Evolutionary conservation across 2,113 vertebrate species (phyloP).

Genomic region (Plecotus auritus): DNA sequence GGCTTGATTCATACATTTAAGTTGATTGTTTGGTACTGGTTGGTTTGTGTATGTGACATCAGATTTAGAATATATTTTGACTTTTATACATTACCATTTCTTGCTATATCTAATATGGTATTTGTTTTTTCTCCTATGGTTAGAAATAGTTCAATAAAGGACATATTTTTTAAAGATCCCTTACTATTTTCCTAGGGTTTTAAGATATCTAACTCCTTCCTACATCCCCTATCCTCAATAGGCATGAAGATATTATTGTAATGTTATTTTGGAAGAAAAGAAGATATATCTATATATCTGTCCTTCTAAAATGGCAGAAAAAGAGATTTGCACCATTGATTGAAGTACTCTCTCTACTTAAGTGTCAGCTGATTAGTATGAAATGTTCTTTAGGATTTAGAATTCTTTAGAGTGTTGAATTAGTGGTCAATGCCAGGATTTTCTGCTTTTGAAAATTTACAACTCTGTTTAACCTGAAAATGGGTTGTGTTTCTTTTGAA

Average conservation of each 20-base stretch:
- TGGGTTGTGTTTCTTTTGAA: constrained; percentile 19
- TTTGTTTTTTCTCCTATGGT: neutral
- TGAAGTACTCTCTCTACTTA: neutral
- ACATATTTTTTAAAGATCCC: neutral
- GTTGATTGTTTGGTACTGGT: neutral
- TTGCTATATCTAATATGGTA: neutral
- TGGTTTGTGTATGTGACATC: neutral
- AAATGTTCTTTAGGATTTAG: neutral
- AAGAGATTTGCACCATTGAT: neutral
- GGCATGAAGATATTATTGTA: neutral
- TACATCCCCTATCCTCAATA: fast-evolving
- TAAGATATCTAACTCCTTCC: neutral
- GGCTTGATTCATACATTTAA: neutral
- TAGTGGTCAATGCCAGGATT: neutral
- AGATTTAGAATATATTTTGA: neutral
- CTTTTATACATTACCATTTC: neutral
- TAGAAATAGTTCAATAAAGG: constrained; percentile 12
- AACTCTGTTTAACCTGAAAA: constrained; percentile 7
- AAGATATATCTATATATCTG: neutral
- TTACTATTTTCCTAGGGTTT: neutral
- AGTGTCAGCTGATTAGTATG: neutral
- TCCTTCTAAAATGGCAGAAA: neutral
- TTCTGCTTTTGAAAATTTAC: constrained; percentile 43
- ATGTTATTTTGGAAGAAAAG: constrained; percentile 35
- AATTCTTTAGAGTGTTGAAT: neutral